Conservation (phyloP, 2,113 vertebrate genomes). For the Machaerirhynchus nigripectus region DNA sequence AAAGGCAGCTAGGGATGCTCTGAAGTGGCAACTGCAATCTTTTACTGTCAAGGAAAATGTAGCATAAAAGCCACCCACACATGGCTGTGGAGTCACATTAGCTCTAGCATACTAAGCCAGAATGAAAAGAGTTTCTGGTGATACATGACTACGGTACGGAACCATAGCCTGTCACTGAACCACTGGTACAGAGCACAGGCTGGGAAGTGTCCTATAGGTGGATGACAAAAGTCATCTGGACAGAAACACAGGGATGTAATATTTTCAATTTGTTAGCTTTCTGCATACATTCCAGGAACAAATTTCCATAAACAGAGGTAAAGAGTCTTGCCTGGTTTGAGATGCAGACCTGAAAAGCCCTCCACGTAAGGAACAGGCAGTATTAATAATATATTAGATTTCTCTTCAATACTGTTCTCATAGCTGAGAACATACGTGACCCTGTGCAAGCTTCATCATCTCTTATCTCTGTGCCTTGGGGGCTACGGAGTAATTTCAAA, state of each 20-base stretch:
- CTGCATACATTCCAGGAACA: not conserved
- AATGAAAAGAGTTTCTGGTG: not conserved
- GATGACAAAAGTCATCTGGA: not conserved
- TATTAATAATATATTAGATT: slow-evolving; percentile 37
- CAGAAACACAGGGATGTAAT: not conserved
- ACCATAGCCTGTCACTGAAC: not conserved
- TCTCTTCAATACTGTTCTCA: not conserved
- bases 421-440: not conserved
- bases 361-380: not conserved
- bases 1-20: not conserved
- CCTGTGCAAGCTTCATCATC: not conserved
- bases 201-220: not conserved
- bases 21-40: not conserved
- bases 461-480: not conserved
- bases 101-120: not conserved
- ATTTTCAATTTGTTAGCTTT: not conserved
- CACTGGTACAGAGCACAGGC: not conserved
- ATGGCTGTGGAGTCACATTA: not conserved
- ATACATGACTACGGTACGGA: not conserved
- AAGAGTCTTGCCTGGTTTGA: not conserved
- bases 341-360: not conserved
- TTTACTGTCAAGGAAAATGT: not conserved
- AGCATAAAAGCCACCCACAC: not conserved
- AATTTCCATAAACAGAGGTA: not conserved
- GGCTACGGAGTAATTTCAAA: not conserved